Evolutionary conservation across 2,797 vertebrate species (phyloP).

Genomic region (Babyrousa celebensis): DNA sequence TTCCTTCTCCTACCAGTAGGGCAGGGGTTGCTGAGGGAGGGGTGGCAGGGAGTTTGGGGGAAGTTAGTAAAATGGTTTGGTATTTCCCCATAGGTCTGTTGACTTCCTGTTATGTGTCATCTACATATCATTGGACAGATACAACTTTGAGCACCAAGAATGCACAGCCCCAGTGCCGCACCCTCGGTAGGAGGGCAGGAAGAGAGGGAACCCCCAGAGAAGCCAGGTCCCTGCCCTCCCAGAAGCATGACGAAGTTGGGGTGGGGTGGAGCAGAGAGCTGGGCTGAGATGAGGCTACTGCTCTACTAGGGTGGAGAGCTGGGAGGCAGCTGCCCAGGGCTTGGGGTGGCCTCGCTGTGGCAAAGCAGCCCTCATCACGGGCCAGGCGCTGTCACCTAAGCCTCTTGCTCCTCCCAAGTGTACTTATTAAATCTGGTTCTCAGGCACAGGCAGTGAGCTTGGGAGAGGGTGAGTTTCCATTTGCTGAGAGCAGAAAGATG

Average conservation of each 20-base stretch:
- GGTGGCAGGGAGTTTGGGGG: too few species aligned
- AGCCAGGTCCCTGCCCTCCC: too few species aligned
- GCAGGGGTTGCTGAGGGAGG: not conserved
- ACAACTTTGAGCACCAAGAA: not conserved
- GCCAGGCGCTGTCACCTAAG: rapidly evolving
- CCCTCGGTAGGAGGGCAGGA: not conserved
- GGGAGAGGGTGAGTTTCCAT: not conserved
- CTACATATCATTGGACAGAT: not conserved
- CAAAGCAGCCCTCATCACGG: not conserved
- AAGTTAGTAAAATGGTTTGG: not conserved
- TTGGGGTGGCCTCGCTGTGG: rapidly evolving
- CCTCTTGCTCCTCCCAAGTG: rapidly evolving
- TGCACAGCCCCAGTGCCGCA: too few species aligned
- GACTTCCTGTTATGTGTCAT: not conserved
- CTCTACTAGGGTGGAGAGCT: not conserved
- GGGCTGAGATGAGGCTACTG: not conserved
- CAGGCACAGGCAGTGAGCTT: not conserved
- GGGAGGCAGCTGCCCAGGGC: not conserved
- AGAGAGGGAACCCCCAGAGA: too few species aligned
- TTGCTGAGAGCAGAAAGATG: not conserved
- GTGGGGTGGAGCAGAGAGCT: not conserved
- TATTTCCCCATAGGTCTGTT: not conserved
- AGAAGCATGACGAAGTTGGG: too few species aligned
- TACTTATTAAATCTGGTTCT: not conserved
- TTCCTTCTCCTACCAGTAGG: not conserved